Conservation (phyloP, 2,888 invertebrate species). For the Cerastoderma edule region DNA sequence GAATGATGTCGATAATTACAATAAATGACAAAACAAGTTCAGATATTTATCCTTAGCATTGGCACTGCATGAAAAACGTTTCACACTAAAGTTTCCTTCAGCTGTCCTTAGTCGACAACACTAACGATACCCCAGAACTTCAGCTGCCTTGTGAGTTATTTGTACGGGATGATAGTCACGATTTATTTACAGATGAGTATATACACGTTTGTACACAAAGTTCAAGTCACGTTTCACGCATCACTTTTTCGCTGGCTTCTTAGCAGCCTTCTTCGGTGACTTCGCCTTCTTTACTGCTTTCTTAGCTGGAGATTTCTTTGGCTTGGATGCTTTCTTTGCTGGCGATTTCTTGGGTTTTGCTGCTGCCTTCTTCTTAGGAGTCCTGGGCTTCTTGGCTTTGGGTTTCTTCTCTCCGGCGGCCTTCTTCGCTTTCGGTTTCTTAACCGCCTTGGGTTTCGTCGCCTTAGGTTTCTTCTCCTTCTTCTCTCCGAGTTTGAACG, state of each 20-base stretch:
- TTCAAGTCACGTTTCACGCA: neutral
- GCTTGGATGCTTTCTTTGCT: slow-evolving; percentile 54
- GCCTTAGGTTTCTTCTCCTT: slow-evolving; percentile 24
- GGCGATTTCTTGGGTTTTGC: slow-evolving; percentile 57
- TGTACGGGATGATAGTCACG: too few relatives aligned
- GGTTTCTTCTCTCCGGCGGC: slow-evolving; percentile 61
- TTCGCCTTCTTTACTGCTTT: slow-evolving; percentile 59
- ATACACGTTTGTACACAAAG: slow-evolving; percentile 43
- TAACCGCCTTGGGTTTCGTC: slow-evolving; percentile 38
- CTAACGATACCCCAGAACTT: too few relatives aligned
- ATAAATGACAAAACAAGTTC: too few relatives aligned
- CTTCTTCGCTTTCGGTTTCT: slow-evolving; percentile 59
- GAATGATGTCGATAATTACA: too few relatives aligned
- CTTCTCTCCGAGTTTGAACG: slow-evolving; percentile 73
- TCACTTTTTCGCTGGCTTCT: slow-evolving; percentile 66
- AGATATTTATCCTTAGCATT: too few relatives aligned
- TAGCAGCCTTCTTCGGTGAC: slow-evolving; percentile 63
- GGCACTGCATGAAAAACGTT: too few relatives aligned
- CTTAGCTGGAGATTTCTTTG: slow-evolving; percentile 57
- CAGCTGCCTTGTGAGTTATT: too few relatives aligned
- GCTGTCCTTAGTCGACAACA: too few relatives aligned
- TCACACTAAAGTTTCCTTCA: too few relatives aligned
- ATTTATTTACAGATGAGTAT: too few relatives aligned
- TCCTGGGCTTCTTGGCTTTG: slow-evolving; percentile 62
- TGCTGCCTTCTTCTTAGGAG: slow-evolving; percentile 34